These are phyloP conservation scores for Belgica antarctica DNA, from an alignment of 2,888 invertebrate species.

Conservation along the genomic window DNA sequence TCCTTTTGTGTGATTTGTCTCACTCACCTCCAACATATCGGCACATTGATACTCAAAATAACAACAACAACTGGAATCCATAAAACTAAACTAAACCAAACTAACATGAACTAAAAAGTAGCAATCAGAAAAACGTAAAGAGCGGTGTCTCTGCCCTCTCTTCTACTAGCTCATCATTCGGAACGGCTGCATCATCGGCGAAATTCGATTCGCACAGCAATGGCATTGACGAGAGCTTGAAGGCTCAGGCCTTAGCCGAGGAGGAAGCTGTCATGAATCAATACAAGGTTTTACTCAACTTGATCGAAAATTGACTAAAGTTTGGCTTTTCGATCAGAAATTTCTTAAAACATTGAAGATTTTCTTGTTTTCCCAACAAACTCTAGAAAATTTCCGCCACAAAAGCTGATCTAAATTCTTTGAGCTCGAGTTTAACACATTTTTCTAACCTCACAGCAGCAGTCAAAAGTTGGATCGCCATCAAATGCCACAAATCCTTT, in stretches of 20 bases:
- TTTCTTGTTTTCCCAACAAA: background rate
- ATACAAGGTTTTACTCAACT: constrained; percentile 71
- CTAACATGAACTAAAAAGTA: constrained; percentile 55
- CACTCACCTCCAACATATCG: constrained; percentile 31
- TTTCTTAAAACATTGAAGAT: constrained; percentile 16
- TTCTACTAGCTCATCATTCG: constrained; percentile 84
- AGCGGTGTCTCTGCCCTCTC: constrained; percentile 85
- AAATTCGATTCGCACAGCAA: constrained; percentile 68
- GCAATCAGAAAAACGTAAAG: constrained; percentile 85
- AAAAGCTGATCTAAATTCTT: no score
- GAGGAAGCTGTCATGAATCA: constrained; percentile 95
- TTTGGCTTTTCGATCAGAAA: background rate
- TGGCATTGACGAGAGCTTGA: constrained; percentile 80
- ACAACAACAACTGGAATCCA: constrained; percentile 23
- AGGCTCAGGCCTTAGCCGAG: constrained; percentile 86
- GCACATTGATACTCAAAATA: background rate
- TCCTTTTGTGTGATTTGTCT: background rate
- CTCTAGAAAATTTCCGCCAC: no score
- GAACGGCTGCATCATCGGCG: constrained; percentile 74
- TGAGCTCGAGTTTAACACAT: constrained; percentile 39
- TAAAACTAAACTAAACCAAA: constrained; percentile 41
- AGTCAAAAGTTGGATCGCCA: constrained; percentile 78
- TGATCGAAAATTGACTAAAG: background rate
- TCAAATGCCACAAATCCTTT: constrained; percentile 80
- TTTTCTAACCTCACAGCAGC: constrained; percentile 42